Evolutionary conservation across 2,888 invertebrate species (phyloP), one percentile per base, ranked within the genome.

Genomic region (Lottia gigantea): DNA sequence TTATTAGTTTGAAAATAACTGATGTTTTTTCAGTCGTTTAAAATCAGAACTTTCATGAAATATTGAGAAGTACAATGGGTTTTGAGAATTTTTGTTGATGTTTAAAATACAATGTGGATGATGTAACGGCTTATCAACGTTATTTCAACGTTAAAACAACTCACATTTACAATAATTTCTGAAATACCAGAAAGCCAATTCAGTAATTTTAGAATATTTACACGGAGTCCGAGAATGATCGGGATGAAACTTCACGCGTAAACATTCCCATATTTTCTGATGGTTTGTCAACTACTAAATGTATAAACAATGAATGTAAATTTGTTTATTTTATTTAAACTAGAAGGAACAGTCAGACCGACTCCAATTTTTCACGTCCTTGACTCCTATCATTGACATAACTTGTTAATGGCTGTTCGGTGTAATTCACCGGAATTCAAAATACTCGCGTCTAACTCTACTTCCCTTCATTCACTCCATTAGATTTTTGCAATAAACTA

Each of bases 281-380:
- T 55, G 19, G 12, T 19, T 23, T 55, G 55, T 23, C 55, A 55
- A 55, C 55, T 23, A 55, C 55, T 55, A 55, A 23, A 55, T 23
- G 55, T 55, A 23, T 55, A 19, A 55, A 55, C 55, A 55, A 14
- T 55, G 11, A 55, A 55, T 23, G 55, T 23, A 55, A 55, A 55
- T 55, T 55, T 55, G 23, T 23, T 23, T 23, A 23, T 55, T 19
- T 19, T 55, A 55, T 55, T 55, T 55, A 55, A 23, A 55, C 55
- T 12, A 19, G 55, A 55, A 23, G 19, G 19, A n/a, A 55, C 23
- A 55, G 55, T 23, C 55, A 55, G 23, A 23, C 23, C 55, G 55
- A 23, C 55, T 55, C 55, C 40, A 14, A 55, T 55, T 55, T 55
- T 55, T 55, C 55, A 55, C 55, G 55, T 55, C 23, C 55, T 55